Percentiles rank a stretch among this genome's conserved stretches.
Evolutionary conservation across 92 coral and sea anemone genomes (phyloP).

Genomic region (Epizoanthus illoricatus): DNA sequence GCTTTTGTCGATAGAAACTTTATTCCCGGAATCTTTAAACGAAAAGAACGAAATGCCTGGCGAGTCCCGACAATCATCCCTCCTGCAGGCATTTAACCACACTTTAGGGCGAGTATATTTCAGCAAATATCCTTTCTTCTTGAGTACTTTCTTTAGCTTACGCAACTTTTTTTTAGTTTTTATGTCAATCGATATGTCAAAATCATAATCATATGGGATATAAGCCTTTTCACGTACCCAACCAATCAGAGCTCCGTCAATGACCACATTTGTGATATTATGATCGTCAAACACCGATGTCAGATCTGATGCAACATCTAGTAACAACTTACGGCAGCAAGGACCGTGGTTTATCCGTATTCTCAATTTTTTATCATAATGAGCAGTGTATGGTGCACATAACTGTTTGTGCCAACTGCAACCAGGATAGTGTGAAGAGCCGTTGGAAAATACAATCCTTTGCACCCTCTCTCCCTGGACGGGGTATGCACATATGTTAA

Average conservation of each 20-base stretch:
- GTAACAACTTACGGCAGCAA: constrained; percentile 25
- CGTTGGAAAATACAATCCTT: constrained; percentile 1
- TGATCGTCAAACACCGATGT: neutral
- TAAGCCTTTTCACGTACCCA: constrained; percentile 30
- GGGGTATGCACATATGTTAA: neutral
- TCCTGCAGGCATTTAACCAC: neutral
- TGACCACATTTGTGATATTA: neutral
- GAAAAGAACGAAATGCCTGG: neutral
- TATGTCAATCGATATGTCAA: constrained; percentile 15
- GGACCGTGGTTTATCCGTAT: constrained; percentile 35
- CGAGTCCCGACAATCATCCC: neutral
- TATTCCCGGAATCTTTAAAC: neutral
- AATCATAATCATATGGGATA: constrained; percentile 33
- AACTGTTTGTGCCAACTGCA: neutral
- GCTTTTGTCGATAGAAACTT: neutral
- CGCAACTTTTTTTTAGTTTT: neutral
- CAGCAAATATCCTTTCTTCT: neutral
- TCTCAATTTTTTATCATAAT: constrained; percentile 7
- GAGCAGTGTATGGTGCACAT: neutral
- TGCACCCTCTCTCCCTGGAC: neutral
- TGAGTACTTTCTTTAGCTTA: neutral
- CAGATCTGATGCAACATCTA: neutral
- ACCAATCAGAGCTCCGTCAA: constrained; percentile 40
- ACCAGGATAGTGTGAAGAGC: constrained; percentile 1
- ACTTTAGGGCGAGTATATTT: neutral